These are phyloP conservation scores for Sebastes fasciatus DNA, from an alignment of 2,113 vertebrate species.

Conservation along the genomic window DNA sequence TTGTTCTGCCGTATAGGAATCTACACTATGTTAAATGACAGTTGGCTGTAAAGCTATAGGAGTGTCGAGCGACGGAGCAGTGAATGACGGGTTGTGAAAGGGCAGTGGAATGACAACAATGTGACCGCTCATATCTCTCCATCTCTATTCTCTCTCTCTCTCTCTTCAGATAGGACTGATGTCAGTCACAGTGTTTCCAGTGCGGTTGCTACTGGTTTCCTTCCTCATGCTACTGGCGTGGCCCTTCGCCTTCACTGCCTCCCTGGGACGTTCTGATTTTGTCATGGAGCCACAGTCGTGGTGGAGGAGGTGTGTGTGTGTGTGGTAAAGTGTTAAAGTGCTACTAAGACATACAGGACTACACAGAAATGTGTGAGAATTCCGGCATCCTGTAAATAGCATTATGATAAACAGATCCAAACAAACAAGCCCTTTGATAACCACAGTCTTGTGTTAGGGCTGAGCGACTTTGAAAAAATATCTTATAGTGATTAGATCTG, in stretches of 20 bases:
- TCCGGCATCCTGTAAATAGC: neutral
- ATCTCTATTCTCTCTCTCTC: neutral
- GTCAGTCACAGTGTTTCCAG: conserved; percentile 93
- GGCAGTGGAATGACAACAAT: neutral
- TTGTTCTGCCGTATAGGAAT: conserved; percentile 5
- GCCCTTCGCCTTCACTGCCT: conserved; percentile 91
- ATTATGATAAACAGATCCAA: neutral
- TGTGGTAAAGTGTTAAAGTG: conserved; percentile 48
- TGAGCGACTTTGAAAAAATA: too few species aligned
- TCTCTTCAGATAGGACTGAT: conserved; percentile 90
- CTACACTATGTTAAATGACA: neutral
- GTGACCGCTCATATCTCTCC: neutral
- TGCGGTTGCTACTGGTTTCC: conserved; percentile 90
- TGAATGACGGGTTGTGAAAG: neutral
- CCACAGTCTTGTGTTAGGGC: neutral
- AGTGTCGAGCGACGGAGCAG: neutral
- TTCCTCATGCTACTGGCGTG: conserved; percentile 96
- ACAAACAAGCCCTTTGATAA: neutral
- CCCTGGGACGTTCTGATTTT: conserved; percentile 86
- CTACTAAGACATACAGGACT: neutral
- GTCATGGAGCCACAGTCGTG: conserved; percentile 86
- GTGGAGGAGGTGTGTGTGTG: conserved; percentile 87
- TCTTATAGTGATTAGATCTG: too few species aligned
- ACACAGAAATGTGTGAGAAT: neutral
- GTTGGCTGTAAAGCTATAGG: neutral